These are phyloP conservation scores for Lasioglossum pauxillum DNA, from an alignment of 2,888 invertebrate genomes.

Conservation along the genomic window DNA sequence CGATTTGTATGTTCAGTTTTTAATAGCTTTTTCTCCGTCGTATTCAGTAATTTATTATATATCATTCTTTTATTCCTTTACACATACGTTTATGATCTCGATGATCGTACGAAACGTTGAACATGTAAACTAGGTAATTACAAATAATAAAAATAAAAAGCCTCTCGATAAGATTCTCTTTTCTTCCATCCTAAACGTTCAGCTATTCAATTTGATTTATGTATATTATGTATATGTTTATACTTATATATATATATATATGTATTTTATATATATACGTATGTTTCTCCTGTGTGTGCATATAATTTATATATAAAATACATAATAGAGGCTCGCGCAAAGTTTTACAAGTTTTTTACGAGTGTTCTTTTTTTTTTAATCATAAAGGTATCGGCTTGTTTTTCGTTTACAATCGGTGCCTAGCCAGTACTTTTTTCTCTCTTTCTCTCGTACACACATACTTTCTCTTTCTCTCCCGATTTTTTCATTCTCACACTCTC, in stretches of 20 bases:
- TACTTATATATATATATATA: slow-evolving; percentile 62
- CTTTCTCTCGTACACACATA: slow-evolving; percentile 45
- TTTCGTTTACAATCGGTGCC: slow-evolving; percentile 59
- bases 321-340: slow-evolving; percentile 82
- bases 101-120: slow-evolving; percentile 81
- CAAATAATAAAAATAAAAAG: slow-evolving; percentile 83
- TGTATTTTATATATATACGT: slow-evolving; percentile 66
- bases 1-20: slow-evolving; percentile 60
- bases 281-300: slow-evolving; percentile 58
- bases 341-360: slow-evolving; percentile 59
- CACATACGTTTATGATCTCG: slow-evolving; percentile 78
- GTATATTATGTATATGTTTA: slow-evolving; percentile 67
- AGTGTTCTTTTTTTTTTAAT: slow-evolving; percentile 26
- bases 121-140: slow-evolving; percentile 82
- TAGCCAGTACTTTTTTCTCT: slow-evolving; percentile 62
- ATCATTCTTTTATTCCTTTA: slow-evolving; percentile 77
- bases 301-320: slow-evolving; percentile 83
- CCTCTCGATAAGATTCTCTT: slow-evolving; percentile 78
- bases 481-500: not conserved
- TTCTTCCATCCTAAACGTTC: slow-evolving; percentile 76
- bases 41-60: slow-evolving; percentile 76
- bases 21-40: slow-evolving; percentile 64
- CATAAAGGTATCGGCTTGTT: slow-evolving; percentile 54
- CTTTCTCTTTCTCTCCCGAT: slow-evolving; percentile 5
- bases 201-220: slow-evolving; percentile 78